Evolutionary conservation across 2,113 vertebrate genomes (phyloP), one percentile per base, ranked within the genome.

Genomic region (Corythornis cristatus): DNA sequence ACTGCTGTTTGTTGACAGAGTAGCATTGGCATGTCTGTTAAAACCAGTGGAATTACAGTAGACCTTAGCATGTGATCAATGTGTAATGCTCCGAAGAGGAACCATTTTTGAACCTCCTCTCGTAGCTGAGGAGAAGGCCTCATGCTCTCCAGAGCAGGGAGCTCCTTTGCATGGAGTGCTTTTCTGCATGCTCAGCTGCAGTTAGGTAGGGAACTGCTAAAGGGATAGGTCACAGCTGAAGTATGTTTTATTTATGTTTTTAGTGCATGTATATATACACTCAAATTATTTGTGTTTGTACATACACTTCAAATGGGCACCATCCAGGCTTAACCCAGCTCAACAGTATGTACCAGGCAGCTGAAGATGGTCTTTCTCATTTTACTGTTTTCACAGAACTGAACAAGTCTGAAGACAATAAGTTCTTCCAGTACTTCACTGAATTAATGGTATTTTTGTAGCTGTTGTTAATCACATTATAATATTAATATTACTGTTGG

Each of bases 381-480:
- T 86, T 75, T 17, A 12, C 23, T 12, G 20, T 40, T 82, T 45
- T 56, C n/a, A 3, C 8, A 67, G 19, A 79, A 58, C 19, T 70
- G 28, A 57, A 58, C 17, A 83, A 74, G 23, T 18, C 58, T 62
- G 58, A 85, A 22, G 46, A 40, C 23, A 42, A 25, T 16, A 29
- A 80, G n/a, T 56, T 46, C 66, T 73, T 93, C 10, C 15, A 48
- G 18, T 51, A 29, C 16, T 21, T 74, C 57, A 33, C 9, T 31
- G 82, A 75, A 86, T 43, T 62, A 29, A 57, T 56, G n/a, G 9
- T 82, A n/a, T 25, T 86, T 77, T 67, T 51, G 20, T 58, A 62
- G 77, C 60, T 84, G 18, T 10, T 86, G 46, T 83, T 85, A 92
- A 77, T 92, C 28, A 78, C 35, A 40, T 76, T 53, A 46, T 70